Percentiles rank a stretch among this genome's conserved stretches.
phyloP scores from a whole-genome alignment of 30 jellyfish, hydroid and myxozoan species.

The Turritopsis rubra region DNA sequence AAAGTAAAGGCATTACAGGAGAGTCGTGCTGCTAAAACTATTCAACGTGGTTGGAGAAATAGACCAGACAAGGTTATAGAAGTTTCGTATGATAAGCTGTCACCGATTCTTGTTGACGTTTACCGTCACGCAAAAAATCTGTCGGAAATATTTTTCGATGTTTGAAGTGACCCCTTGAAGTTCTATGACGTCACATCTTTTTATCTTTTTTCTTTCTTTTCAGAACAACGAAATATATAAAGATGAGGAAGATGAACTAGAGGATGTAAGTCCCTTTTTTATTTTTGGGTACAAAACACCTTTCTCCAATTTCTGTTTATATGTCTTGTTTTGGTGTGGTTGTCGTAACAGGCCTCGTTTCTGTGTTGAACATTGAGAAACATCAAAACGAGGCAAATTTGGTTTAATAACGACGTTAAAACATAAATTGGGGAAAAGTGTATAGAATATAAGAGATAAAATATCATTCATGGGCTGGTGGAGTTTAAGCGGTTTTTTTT shows the following conservation, averaged over 20 bases:
- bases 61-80: conserved; percentile 24
- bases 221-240: neutral
- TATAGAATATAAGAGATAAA: too few species aligned
- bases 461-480: neutral
- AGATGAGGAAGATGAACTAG: neutral
- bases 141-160: too few species aligned
- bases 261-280: neutral
- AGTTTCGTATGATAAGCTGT: neutral
- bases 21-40: conserved; percentile 51
- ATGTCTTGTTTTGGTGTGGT: too few species aligned
- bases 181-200: too few species aligned
- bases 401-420: too few species aligned
- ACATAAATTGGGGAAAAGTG: too few species aligned
- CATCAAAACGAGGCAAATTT: neutral
- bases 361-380: too few species aligned
- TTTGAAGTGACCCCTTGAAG: too few species aligned
- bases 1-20: conserved; percentile 22
- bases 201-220: neutral
- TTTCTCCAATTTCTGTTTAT: too few species aligned
- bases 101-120: too few species aligned
- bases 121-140: too few species aligned
- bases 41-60: conserved; percentile 67
- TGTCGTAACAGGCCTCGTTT: too few species aligned
- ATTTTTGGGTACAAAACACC: neutral
- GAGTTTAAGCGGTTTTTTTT: neutral